Conservation (phyloP, 2,113 vertebrate genomes). For the Perca schrenkii region DNA sequence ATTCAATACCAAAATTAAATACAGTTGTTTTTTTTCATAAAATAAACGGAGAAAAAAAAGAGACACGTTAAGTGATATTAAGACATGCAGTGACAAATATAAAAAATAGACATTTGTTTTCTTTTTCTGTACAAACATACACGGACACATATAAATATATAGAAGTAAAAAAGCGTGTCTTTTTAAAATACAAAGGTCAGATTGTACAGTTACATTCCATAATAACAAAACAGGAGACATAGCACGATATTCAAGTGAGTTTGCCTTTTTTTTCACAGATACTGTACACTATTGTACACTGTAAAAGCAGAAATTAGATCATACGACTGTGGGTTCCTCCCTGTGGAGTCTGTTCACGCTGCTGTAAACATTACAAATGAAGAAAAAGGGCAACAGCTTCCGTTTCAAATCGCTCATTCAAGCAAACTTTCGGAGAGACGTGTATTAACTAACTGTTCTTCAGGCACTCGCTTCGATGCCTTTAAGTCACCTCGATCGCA, state of each 20-base stretch:
- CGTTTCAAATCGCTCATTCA: conserved; percentile 61
- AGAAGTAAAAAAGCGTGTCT: conserved; percentile 95
- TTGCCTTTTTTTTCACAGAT: conserved; percentile 68
- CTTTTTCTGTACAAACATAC: conserved; percentile 89
- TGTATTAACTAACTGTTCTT: conserved; percentile 49
- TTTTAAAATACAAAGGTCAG: conserved; percentile 98
- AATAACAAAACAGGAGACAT: conserved; percentile 86
- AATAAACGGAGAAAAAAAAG: conserved; percentile 57
- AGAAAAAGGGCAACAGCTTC: conserved; percentile 48
- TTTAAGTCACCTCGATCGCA: conserved; percentile 52
- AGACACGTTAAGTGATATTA: conserved; percentile 74
- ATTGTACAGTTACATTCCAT: conserved; percentile 97
- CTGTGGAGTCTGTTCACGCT: conserved; percentile 57
- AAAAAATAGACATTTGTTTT: conserved; percentile 98
- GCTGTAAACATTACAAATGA: conserved; percentile 77
- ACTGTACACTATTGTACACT: conserved; percentile 87
- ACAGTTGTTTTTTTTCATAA: conserved; percentile 78
- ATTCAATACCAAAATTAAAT: conserved; percentile 81
- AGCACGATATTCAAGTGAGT: conserved; percentile 80
- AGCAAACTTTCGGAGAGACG: conserved; percentile 40
- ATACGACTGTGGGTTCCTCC: conserved; percentile 62
- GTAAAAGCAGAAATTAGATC: conserved; percentile 88
- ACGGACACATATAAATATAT: conserved; percentile 98
- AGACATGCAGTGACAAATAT: conserved; percentile 92
- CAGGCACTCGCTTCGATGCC: conserved; percentile 47